These are phyloP conservation scores for Notothenia rossii DNA, from an alignment of 2,113 vertebrate species.

Conservation along the genomic window DNA sequence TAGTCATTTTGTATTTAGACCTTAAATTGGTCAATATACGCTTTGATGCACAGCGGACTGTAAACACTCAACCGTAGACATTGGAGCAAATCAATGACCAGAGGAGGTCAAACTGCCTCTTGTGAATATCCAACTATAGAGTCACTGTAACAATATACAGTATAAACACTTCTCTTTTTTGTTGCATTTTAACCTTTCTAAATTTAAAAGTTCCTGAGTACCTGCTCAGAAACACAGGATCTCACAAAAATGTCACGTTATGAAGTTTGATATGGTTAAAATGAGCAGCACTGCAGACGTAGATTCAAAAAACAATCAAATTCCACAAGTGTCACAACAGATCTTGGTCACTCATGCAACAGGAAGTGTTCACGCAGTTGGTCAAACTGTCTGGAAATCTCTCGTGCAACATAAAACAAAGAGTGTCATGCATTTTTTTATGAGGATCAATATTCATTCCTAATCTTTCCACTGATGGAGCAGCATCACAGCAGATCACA, in stretches of 20 bases:
- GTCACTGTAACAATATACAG: not conserved
- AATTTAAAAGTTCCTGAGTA: slow-evolving; percentile 55
- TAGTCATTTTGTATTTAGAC: slow-evolving; percentile 49
- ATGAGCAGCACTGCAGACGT: slow-evolving; percentile 22
- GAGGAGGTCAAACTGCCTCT: slow-evolving; percentile 34
- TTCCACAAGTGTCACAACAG: slow-evolving; percentile 59
- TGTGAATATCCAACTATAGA: slow-evolving; percentile 10
- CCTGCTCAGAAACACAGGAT: slow-evolving; percentile 31
- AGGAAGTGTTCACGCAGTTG: slow-evolving; percentile 51
- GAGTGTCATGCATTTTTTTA: slow-evolving; percentile 74
- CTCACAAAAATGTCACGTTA: slow-evolving; percentile 30
- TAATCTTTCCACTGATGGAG: slow-evolving; percentile 49
- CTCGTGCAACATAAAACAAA: slow-evolving; percentile 60
- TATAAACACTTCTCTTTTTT: slow-evolving; percentile 4
- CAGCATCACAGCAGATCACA: slow-evolving; percentile 47
- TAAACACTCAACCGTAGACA: slow-evolving; percentile 53
- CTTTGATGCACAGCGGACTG: slow-evolving; percentile 40
- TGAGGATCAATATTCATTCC: slow-evolving; percentile 57
- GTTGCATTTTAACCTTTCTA: not conserved
- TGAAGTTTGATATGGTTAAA: slow-evolving; percentile 62
- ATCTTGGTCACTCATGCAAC: slow-evolving; percentile 71
- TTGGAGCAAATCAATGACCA: slow-evolving; percentile 52
- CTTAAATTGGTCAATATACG: slow-evolving; percentile 50
- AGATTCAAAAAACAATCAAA: slow-evolving; percentile 34
- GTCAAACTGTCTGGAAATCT: slow-evolving; percentile 57